A percentile compares a stretch with the other conserved stretches of the same genome.
Evolutionary conservation across 2,113 vertebrate genomes (phyloP).

Genomic region (Balaeniceps rex): DNA sequence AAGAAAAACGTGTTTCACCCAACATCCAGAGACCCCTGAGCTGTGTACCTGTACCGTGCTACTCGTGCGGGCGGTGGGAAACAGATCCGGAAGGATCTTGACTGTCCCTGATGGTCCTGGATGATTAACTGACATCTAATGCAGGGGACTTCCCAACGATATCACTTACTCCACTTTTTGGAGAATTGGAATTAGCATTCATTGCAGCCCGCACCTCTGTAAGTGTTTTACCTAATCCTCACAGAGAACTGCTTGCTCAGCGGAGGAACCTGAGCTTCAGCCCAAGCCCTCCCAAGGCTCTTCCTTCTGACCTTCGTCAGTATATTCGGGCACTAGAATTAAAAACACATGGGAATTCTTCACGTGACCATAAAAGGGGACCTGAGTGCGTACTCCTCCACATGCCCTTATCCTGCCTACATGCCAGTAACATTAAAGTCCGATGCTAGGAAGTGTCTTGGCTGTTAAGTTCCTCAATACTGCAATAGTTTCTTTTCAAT

Average conservation of each 20-base stretch:
- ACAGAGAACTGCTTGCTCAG: neutral
- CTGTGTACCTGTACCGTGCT: neutral
- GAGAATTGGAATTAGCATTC: neutral
- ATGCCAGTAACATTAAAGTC: fast-evolving
- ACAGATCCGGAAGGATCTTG: neutral
- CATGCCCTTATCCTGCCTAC: neutral
- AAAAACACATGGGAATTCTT: neutral
- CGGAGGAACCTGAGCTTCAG: neutral
- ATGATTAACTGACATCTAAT: neutral
- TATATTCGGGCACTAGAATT: no score
- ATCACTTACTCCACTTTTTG: no score
- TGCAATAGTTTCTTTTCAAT: neutral
- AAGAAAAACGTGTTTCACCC: neutral
- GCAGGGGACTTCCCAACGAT: neutral
- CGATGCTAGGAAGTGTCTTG: neutral
- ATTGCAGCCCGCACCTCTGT: neutral
- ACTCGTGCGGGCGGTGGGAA: neutral
- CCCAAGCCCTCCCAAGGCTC: neutral
- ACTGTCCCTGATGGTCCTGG: neutral
- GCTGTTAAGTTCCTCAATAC: neutral
- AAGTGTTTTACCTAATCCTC: neutral
- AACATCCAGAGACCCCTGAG: neutral
- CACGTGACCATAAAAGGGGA: neutral
- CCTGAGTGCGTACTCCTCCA: no score
- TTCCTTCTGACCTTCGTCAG: neutral